Percentiles rank a stretch among this genome's conserved stretches.
Conservation (phyloP, 2,113 vertebrate genomes). For the Emberiza fucata region DNA sequence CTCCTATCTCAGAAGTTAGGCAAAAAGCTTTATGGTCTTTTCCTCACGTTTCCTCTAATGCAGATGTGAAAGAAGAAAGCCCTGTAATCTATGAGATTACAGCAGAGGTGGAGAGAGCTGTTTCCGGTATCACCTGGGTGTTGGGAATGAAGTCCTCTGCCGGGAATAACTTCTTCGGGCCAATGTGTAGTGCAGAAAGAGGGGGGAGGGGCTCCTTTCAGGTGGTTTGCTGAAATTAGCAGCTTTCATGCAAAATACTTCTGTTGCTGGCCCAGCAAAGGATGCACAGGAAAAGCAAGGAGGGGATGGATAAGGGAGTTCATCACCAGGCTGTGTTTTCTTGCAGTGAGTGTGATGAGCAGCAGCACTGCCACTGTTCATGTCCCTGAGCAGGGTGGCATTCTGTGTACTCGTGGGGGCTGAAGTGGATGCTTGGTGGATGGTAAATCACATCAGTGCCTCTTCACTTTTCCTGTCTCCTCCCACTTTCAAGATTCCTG, state of each 20-base stretch:
- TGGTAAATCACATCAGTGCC: not conserved
- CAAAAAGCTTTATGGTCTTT: not conserved
- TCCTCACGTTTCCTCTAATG: not conserved
- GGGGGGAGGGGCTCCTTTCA: not conserved
- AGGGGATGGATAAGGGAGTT: not conserved
- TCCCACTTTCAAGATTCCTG: not conserved
- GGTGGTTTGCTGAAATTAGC: not conserved
- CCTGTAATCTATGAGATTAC: rapidly evolving
- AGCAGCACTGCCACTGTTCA: rapidly evolving
- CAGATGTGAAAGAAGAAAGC: not conserved
- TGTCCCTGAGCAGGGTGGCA: not conserved
- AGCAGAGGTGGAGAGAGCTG: not conserved
- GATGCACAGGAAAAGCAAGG: not conserved
- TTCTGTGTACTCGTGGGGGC: rapidly evolving
- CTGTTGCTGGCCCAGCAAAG: not conserved
- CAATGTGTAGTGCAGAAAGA: not conserved
- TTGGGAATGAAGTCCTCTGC: not conserved
- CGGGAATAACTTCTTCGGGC: not conserved
- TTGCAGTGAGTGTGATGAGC: not conserved
- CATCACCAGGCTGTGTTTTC: not conserved
- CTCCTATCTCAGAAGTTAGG: not conserved
- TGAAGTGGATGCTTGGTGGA: not conserved
- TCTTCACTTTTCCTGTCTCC: not conserved
- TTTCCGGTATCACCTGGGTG: not conserved
- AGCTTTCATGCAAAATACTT: not conserved